Conservation (phyloP, 53 echinoderm and acorn worm genomes). For the Astropecten irregularis region DNA sequence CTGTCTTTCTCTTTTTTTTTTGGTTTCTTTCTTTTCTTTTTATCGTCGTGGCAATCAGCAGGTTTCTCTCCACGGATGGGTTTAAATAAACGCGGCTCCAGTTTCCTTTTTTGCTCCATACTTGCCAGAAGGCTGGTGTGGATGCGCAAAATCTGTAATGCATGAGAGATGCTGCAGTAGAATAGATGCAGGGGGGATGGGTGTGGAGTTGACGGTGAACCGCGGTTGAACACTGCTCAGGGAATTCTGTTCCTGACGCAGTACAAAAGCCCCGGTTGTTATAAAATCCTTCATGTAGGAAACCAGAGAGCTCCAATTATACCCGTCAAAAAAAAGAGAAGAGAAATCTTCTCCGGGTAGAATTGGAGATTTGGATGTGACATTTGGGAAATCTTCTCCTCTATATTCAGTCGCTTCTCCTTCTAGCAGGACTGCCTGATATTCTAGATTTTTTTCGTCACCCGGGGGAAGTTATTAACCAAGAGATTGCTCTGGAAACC, state of each 20-base stretch:
- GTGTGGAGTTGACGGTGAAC: background rate
- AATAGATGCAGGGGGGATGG: background rate
- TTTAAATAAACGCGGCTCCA: slow-evolving; percentile 50
- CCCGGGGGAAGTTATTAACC: slow-evolving; percentile 55
- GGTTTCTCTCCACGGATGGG: slow-evolving; percentile 5
- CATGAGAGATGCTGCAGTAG: background rate
- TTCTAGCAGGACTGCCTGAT: background rate
- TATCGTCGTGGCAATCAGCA: slow-evolving; percentile 49
- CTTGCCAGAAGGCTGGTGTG: slow-evolving; percentile 29
- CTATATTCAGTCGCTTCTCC: background rate
- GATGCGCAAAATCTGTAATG: background rate
- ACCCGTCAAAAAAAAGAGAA: background rate
- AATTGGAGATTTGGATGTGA: slow-evolving; percentile 25
- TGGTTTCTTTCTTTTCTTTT: background rate
- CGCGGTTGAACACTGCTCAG: background rate
- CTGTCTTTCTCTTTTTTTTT: background rate
- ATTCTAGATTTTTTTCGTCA: background rate
- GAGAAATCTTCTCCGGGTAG: background rate
- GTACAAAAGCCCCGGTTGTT: background rate
- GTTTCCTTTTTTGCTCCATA: slow-evolving; percentile 4
- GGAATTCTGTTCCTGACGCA: background rate
- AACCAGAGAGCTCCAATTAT: slow-evolving; percentile 49
- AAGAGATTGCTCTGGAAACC: slow-evolving; percentile 13
- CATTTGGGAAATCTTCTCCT: slow-evolving; percentile 51
- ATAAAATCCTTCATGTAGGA: background rate